These are phyloP conservation scores for Strigops habroptila DNA, from an alignment of 2,113 vertebrate species.

Conservation along the genomic window DNA sequence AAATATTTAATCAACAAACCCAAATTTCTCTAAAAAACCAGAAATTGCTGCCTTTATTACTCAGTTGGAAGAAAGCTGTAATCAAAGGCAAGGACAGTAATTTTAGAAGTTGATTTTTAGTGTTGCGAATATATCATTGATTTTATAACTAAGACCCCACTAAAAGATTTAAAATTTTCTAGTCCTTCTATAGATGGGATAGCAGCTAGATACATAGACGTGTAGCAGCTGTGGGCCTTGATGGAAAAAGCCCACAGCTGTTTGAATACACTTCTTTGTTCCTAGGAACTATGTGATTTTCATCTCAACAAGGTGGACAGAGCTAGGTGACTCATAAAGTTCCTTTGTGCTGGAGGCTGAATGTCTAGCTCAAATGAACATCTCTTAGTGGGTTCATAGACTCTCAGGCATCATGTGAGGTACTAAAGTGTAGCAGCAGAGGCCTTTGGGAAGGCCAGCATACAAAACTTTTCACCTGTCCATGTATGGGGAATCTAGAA, in stretches of 20 bases:
- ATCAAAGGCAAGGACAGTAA: neutral
- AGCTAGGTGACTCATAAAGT: neutral
- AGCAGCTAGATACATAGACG: neutral
- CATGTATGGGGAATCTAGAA: neutral
- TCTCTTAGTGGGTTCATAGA: neutral
- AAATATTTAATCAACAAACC: slow-evolving; percentile 18
- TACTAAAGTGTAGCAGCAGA: neutral
- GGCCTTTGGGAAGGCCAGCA: neutral
- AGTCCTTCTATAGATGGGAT: neutral
- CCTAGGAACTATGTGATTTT: neutral
- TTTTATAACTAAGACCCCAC: neutral
- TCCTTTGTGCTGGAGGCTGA: neutral
- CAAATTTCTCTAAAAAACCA: neutral
- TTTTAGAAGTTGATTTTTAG: neutral
- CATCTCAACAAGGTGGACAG: neutral
- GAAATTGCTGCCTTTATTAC: neutral
- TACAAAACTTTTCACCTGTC: neutral
- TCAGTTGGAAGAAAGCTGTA: neutral
- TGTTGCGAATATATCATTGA: neutral
- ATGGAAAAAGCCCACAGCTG: neutral
- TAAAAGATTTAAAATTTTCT: neutral
- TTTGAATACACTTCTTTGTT: neutral
- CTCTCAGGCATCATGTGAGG: neutral
- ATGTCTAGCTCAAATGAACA: neutral
- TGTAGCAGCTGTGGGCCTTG: neutral